Conservation (phyloP, 2,113 vertebrate species). For the Vicugna pacos region DNA sequence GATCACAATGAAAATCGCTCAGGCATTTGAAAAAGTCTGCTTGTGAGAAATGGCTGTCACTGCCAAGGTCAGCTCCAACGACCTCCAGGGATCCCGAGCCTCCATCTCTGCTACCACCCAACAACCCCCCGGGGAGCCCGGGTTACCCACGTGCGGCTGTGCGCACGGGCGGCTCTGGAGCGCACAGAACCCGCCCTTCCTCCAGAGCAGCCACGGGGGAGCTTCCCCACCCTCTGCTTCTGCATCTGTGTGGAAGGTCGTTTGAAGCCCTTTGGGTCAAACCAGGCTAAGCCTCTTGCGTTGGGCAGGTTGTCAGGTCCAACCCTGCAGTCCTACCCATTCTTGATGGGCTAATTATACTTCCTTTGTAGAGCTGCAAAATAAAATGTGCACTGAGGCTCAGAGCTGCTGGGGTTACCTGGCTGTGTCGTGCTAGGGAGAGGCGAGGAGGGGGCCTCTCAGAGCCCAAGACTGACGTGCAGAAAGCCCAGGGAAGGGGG, state of each 20-base stretch:
- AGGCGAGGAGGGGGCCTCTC: background rate
- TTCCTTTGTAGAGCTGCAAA: background rate
- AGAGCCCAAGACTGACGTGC: accelerated
- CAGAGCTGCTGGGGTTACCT: background rate
- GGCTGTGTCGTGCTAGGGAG: background rate
- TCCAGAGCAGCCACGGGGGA: accelerated
- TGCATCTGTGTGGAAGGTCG: background rate
- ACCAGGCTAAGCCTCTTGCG: background rate
- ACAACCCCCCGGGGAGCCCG: accelerated
- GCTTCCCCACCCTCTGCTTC: background rate
- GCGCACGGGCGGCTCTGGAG: background rate
- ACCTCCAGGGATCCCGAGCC: background rate
- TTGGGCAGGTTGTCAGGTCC: background rate
- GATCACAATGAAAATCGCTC: background rate
- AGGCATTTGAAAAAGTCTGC: background rate
- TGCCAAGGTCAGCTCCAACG: background rate
- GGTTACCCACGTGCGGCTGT: accelerated
- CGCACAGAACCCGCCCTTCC: background rate
- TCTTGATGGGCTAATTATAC: background rate
- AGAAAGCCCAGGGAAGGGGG: background rate
- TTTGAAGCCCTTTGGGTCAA: background rate
- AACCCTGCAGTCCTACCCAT: background rate
- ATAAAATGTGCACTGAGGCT: background rate
- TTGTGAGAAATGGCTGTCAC: background rate
- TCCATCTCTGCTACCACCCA: background rate